These are phyloP conservation scores for Intellagama lesueurii DNA, from an alignment of 2,797 vertebrate genomes.

Conservation along the genomic window DNA sequence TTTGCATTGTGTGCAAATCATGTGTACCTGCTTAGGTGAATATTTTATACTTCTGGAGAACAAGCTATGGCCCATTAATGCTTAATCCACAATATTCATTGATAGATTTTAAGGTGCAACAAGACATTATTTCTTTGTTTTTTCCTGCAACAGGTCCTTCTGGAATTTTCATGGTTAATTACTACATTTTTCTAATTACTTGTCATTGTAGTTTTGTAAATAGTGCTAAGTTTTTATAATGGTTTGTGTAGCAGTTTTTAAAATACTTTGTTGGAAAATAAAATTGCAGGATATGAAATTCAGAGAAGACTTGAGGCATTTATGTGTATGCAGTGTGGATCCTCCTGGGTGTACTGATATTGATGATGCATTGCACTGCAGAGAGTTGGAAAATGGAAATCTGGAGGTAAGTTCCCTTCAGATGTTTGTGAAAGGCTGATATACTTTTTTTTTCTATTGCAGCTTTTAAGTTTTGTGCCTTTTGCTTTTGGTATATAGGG, in stretches of 20 bases:
- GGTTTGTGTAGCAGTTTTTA: neutral
- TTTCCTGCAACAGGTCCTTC: neutral
- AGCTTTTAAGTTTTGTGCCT: neutral
- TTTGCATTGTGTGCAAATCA: neutral
- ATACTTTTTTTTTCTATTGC: neutral
- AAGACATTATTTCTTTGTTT: neutral
- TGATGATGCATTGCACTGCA: conserved; percentile 93
- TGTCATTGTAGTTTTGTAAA: neutral
- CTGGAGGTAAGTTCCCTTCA: conserved; percentile 83
- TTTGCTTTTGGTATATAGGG: neutral
- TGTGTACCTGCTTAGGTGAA: neutral
- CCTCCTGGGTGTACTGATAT: conserved; percentile 98
- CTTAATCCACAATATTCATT: neutral
- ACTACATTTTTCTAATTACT: too few relatives aligned
- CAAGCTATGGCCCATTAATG: too few relatives aligned
- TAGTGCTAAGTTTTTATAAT: neutral
- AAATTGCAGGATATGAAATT: conserved; percentile 86
- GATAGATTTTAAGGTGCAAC: neutral
- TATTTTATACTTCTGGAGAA: neutral
- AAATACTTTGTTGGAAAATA: neutral
- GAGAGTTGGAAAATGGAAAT: conserved; percentile 90
- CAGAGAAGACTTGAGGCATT: conserved; percentile 88
- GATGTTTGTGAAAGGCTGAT: neutral
- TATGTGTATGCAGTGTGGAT: conserved; percentile 94
- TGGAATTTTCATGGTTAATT: neutral